Percentiles rank a stretch among this genome's conserved stretches.
phyloP scores from a whole-genome alignment of 2,888 invertebrate genomes.

The Laspeyria flexula region DNA sequence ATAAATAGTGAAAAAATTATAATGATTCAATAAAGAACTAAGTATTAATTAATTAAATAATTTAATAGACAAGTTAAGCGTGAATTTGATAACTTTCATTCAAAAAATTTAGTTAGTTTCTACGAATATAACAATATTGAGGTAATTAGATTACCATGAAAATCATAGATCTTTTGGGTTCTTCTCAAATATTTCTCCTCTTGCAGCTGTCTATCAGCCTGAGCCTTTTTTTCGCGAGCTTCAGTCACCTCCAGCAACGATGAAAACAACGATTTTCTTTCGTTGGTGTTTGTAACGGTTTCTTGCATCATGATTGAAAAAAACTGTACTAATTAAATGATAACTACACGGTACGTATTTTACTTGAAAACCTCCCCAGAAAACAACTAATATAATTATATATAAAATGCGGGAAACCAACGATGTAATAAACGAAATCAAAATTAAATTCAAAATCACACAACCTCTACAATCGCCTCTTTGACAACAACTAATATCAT shows the following conservation, averaged over 20 bases:
- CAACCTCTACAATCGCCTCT: slow-evolving; percentile 53
- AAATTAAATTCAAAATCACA: slow-evolving; percentile 66
- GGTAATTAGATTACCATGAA: slow-evolving; percentile 65
- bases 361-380: slow-evolving; percentile 8
- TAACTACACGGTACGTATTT: slow-evolving; percentile 6
- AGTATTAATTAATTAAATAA: too few relatives aligned
- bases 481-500: slow-evolving; percentile 65
- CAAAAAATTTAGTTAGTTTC: slow-evolving; percentile 19
- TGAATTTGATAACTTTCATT: slow-evolving; percentile 20
- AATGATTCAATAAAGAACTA: too few relatives aligned
- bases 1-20: too few relatives aligned
- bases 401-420: slow-evolving; percentile 40
- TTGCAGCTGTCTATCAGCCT: slow-evolving; percentile 72
- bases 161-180: slow-evolving; percentile 79
- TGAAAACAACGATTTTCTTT: slow-evolving; percentile 77
- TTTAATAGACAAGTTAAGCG: neutral
- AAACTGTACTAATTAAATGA: slow-evolving; percentile 24
- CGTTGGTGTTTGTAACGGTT: slow-evolving; percentile 80
- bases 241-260: slow-evolving; percentile 77
- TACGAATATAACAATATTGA: slow-evolving; percentile 6
- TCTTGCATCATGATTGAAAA: slow-evolving; percentile 74
- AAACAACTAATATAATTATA: slow-evolving; percentile 12
- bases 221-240: slow-evolving; percentile 69
- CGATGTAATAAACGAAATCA: slow-evolving; percentile 50
- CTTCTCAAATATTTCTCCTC: slow-evolving; percentile 77